Conservation (phyloP, 2,113 vertebrate genomes). For the Nansenia antarctica region DNA sequence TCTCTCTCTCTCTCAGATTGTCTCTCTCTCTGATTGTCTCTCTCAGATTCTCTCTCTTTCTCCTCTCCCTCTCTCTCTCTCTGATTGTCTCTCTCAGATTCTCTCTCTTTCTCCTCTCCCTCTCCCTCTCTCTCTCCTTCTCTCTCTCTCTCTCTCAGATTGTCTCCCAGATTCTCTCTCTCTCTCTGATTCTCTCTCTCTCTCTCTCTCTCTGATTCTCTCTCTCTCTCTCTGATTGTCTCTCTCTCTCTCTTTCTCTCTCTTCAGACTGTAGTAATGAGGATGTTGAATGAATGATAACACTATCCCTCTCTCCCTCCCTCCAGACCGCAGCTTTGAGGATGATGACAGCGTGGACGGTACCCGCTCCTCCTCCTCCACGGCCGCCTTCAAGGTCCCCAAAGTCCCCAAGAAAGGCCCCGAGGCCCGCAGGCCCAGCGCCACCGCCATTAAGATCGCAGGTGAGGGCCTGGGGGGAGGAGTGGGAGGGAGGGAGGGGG, state of each 20-base stretch:
- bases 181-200: neutral
- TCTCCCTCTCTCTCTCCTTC: too few species aligned
- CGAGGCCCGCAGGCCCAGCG: constrained; percentile 80
- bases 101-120: too few species aligned
- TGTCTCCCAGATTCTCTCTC: neutral
- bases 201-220: neutral
- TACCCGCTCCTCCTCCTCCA: constrained; percentile 87
- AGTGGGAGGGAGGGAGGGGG: too few species aligned
- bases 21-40: too few species aligned
- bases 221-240: neutral
- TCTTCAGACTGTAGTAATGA: too few species aligned
- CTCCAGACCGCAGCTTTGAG: constrained; percentile 94
- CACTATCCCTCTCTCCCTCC: neutral
- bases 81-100: too few species aligned
- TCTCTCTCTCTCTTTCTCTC: too few species aligned
- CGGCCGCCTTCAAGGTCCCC: constrained; percentile 92
- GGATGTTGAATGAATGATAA: constrained; percentile 29
- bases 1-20: too few species aligned
- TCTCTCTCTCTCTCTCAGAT: neutral
- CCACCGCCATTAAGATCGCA: constrained; percentile 84
- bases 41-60: too few species aligned
- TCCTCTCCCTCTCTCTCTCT: too few species aligned
- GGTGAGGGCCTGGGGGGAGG: constrained; percentile 76
- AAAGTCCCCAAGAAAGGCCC: constrained; percentile 89
- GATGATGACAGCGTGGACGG: constrained; percentile 98